These are phyloP conservation scores for Denticeps clupeoides DNA, from an alignment of 2,797 vertebrate species.

Conservation along the genomic window DNA sequence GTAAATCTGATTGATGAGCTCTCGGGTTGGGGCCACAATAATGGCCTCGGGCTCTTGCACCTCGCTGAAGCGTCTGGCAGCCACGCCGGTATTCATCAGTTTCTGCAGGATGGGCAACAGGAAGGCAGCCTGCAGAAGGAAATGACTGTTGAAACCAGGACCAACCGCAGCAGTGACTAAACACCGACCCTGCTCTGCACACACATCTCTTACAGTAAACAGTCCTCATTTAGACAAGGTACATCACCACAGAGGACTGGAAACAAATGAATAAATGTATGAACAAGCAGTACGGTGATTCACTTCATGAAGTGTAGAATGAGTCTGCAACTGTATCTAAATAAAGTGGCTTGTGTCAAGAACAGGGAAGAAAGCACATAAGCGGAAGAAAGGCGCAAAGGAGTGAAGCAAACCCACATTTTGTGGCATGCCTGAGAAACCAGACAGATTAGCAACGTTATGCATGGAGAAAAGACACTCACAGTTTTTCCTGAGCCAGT, in stretches of 20 bases:
- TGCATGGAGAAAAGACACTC: constrained; percentile 35
- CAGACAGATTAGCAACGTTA: too few relatives aligned
- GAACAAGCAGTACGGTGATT: too few relatives aligned
- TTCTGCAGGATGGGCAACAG: constrained; percentile 79
- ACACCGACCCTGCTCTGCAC: too few relatives aligned
- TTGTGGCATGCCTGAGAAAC: too few relatives aligned
- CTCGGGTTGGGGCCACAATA: constrained; percentile 86
- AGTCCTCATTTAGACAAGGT: too few relatives aligned
- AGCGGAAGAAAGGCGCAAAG: too few relatives aligned
- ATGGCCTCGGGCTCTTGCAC: constrained; percentile 79
- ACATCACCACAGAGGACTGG: too few relatives aligned
- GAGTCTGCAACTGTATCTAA: too few relatives aligned
- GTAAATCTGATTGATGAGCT: constrained; percentile 88
- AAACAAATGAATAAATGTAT: too few relatives aligned
- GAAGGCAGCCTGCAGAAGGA: constrained; percentile 73
- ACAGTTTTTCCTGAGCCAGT: constrained; percentile 96
- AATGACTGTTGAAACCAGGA: neutral
- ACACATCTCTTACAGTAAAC: neutral
- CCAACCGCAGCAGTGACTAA: too few relatives aligned
- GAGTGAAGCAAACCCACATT: neutral
- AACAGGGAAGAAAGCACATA: neutral
- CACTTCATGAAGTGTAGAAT: too few relatives aligned
- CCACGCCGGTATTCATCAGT: constrained; percentile 72
- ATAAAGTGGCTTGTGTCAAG: too few relatives aligned
- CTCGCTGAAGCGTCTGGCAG: constrained; percentile 71